These are phyloP conservation scores for Dicrurus megarhynchus DNA, from an alignment of 2,113 vertebrate species.

Conservation along the genomic window DNA sequence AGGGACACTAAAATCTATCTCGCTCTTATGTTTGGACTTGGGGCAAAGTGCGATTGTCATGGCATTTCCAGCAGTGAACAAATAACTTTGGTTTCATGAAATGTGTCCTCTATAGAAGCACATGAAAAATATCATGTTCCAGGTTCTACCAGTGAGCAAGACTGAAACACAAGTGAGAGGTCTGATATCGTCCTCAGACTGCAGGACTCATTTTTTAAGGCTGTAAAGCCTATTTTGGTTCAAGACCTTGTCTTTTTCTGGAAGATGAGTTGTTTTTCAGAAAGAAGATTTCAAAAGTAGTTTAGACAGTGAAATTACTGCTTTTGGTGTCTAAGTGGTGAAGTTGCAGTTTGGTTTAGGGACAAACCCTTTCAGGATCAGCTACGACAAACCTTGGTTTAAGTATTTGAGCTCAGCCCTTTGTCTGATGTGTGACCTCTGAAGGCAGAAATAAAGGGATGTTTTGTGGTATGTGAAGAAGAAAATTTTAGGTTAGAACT, in stretches of 20 bases:
- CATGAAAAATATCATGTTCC: rapidly evolving
- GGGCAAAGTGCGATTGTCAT: neutral
- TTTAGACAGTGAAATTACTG: neutral
- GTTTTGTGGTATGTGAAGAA: neutral
- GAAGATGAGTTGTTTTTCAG: neutral
- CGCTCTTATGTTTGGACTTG: neutral
- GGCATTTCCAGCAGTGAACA: neutral
- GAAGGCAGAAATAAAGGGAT: neutral
- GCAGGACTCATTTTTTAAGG: neutral
- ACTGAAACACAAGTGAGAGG: neutral
- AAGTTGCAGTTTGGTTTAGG: neutral
- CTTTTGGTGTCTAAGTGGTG: neutral
- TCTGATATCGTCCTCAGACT: neutral
- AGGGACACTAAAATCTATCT: neutral
- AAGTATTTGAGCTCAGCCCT: neutral
- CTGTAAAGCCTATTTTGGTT: neutral
- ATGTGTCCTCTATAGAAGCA: rapidly evolving
- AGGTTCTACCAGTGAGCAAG: neutral
- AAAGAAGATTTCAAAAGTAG: neutral
- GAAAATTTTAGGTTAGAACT: neutral
- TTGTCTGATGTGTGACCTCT: neutral
- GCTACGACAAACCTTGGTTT: neutral
- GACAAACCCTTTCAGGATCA: neutral
- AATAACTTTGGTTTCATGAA: neutral
- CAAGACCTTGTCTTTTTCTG: neutral